Evolutionary conservation across 2,797 vertebrate species (phyloP), one percentile per base, ranked within the genome.

Genomic region (Strix occidentalis): DNA sequence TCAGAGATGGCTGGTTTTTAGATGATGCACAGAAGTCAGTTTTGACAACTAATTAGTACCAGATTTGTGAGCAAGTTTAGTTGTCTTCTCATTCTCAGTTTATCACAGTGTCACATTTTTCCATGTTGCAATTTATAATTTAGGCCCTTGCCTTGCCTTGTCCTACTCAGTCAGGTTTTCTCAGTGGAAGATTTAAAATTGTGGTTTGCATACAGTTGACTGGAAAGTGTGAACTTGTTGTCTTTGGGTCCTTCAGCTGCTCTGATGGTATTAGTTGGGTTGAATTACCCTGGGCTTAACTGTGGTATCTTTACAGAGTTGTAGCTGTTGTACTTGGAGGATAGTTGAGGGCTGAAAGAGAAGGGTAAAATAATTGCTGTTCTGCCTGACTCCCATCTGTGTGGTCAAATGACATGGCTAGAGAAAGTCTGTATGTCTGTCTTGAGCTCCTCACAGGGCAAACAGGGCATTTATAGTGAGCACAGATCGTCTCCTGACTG

Each of bases 381-480:
- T 69, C 17, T 80, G 33, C 13, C 45, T 48, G 31, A 11, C n/a
- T 89, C 13, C 13, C 28, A 2, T 43, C 28, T 9, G 6, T 20
- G 53, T 26, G 33, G 28, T 60, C 1, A 0, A 51, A 37, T 1
- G 2, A 10, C 14, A 7, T 3, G 20, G 19, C 35, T 33, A 26
- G 68, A 80, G 39, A 76, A 37, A 46, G 26, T 31, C 53, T 53
- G 6, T 20, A 6, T 1, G 0, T 33, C 41, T 74, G 25, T 31
- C 50, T 24, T n/a, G 48, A 83, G 68, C 45, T 76, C 45, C 45
- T 46, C 29, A 5, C 10, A 8, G 71, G 37, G 28, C 54, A 90
- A 69, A 16, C 0, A 7, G 24, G 21, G 10, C 9, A 2, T 84
- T 71, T 89, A 37, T 51, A 46, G 33, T 35, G 17, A 61, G 33